Evolutionary conservation across 2,888 invertebrate genomes (phyloP).

Genomic region (Apotomis turbidana): DNA sequence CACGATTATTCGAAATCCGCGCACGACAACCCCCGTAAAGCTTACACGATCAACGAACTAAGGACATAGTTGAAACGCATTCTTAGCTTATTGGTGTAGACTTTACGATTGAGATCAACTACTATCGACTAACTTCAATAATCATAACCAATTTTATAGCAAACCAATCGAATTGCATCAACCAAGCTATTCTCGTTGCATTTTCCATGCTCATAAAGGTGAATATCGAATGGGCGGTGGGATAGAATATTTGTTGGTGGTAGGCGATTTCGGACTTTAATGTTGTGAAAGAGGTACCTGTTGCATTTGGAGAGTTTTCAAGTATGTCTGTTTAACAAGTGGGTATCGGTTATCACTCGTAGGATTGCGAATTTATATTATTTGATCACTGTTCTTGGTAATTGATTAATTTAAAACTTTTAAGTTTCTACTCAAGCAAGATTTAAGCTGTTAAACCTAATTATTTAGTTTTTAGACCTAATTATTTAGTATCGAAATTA

Average conservation of each 20-base stretch:
- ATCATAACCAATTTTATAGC: constrained; percentile 60
- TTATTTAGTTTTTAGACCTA: too few species aligned
- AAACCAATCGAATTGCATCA: constrained; percentile 46
- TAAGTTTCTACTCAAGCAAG: not conserved
- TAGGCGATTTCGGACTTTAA: constrained; percentile 28
- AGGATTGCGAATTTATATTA: constrained; percentile 22
- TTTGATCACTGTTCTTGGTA: not conserved
- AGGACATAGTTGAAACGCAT: constrained; percentile 63
- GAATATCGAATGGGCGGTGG: not conserved
- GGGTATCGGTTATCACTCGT: constrained; percentile 23
- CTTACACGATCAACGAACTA: constrained; percentile 64
- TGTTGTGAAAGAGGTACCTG: constrained; percentile 35
- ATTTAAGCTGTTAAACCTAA: too few species aligned
- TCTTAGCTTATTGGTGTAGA: constrained; percentile 55
- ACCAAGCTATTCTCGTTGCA: not conserved
- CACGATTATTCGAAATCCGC: not conserved
- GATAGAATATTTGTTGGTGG: constrained; percentile 8
- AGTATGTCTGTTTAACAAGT: constrained; percentile 36
- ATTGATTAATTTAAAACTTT: not conserved
- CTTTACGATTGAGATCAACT: constrained; percentile 56
- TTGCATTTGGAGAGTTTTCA: constrained; percentile 36
- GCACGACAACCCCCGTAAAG: constrained; percentile 42
- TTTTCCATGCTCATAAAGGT: not conserved
- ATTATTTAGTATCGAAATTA: too few species aligned
- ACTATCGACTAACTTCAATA: constrained; percentile 46